phyloP scores from a whole-genome alignment of 2,113 vertebrate genomes.

The Sceloporus tristichus region DNA sequence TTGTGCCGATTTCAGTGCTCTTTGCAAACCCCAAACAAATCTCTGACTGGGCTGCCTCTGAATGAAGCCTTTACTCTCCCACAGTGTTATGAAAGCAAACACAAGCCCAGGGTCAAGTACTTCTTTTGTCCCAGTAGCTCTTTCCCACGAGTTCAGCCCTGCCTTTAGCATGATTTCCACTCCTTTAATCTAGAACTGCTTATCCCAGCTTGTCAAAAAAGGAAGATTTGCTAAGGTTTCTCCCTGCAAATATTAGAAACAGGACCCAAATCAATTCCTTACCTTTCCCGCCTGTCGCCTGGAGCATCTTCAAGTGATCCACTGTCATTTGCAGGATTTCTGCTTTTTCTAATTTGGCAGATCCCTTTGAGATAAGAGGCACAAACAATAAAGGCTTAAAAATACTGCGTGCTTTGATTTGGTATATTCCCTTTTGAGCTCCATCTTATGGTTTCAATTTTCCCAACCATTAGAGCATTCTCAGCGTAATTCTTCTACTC shows the following conservation, averaged over 20 bases:
- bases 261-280: constrained; percentile 63
- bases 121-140: constrained; percentile 88
- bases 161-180: constrained; percentile 90
- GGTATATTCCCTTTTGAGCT: constrained; percentile 59
- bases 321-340: constrained; percentile 99
- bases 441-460: constrained; percentile 70
- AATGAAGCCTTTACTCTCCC: constrained; percentile 87
- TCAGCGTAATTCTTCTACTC: constrained; percentile 56
- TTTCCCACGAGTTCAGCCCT: constrained; percentile 95
- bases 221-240: constrained; percentile 72
- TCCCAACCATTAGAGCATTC: constrained; percentile 62
- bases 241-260: constrained; percentile 60
- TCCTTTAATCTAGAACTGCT: constrained; percentile 83
- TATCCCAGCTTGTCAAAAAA: constrained; percentile 79
- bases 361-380: constrained; percentile 85
- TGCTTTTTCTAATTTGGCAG: constrained; percentile 97
- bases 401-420: constrained; percentile 68
- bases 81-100: constrained; percentile 94
- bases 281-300: constrained; percentile 95
- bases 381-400: constrained; percentile 66
- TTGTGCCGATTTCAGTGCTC: constrained; percentile 79
- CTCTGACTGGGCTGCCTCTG: constrained; percentile 83
- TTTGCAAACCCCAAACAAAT: constrained; percentile 88
- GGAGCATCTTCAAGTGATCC: constrained; percentile 97
- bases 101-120: constrained; percentile 92